Evolutionary conservation across 2,113 vertebrate species (phyloP).

Genomic region (Phrynocephalus versicolor): DNA sequence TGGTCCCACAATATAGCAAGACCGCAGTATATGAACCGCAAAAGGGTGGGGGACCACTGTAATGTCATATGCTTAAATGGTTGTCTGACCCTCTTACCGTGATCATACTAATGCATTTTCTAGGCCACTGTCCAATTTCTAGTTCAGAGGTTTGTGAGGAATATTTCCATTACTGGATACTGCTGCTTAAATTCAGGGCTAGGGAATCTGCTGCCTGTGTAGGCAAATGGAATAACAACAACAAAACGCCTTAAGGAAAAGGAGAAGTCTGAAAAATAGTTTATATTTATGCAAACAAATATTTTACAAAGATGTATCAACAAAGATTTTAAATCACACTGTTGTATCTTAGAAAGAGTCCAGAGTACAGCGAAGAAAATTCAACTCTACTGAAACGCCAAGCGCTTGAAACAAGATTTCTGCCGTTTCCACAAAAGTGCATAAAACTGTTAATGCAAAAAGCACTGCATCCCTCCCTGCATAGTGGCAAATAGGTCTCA

Average conservation of each 20-base stretch:
- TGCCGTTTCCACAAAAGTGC: slow-evolving; percentile 70
- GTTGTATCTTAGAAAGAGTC: slow-evolving; percentile 46
- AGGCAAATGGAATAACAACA: slow-evolving; percentile 18
- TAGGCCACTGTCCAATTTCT: neutral
- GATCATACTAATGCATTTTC: neutral
- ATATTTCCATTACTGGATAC: slow-evolving; percentile 14
- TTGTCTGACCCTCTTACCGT: neutral
- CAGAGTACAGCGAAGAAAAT: slow-evolving; percentile 44
- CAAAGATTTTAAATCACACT: slow-evolving; percentile 55
- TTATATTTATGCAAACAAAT: slow-evolving; percentile 66
- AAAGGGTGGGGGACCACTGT: too few relatives aligned
- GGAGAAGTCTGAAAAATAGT: slow-evolving; percentile 35
- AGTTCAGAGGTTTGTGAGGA: neutral
- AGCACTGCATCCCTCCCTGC: slow-evolving; percentile 43
- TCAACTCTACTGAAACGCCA: slow-evolving; percentile 66
- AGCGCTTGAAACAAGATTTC: slow-evolving; percentile 59
- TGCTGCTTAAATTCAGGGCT: slow-evolving; percentile 11
- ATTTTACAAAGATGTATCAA: slow-evolving; percentile 66
- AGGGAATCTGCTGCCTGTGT: neutral
- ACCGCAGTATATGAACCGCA: too few relatives aligned
- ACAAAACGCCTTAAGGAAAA: neutral
- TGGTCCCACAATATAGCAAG: too few relatives aligned
- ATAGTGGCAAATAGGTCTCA: slow-evolving; percentile 32
- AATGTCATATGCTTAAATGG: neutral
- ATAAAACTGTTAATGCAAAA: slow-evolving; percentile 45